phyloP scores from a whole-genome alignment of 2,797 vertebrate genomes.

The Agapornis canus region DNA sequence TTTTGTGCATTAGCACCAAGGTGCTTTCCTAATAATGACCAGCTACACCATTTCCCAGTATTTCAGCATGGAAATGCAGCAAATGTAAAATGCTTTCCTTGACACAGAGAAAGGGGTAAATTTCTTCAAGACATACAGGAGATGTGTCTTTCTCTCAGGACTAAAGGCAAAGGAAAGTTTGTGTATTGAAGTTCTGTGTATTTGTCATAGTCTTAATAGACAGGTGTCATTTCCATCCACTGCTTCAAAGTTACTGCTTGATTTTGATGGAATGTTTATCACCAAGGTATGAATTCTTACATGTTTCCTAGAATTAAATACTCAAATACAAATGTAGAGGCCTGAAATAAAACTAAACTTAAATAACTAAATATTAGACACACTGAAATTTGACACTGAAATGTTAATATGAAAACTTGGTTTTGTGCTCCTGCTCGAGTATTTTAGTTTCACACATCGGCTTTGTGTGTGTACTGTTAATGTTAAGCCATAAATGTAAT shows the following conservation, averaged over 20 bases:
- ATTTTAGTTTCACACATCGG: background rate
- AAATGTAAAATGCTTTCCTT: background rate
- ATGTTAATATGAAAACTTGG: background rate
- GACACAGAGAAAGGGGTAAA: background rate
- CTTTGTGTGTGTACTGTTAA: background rate
- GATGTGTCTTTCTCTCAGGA: background rate
- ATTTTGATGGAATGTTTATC: background rate
- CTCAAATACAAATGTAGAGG: background rate
- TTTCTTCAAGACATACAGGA: background rate
- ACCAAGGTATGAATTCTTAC: background rate
- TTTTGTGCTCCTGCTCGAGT: background rate
- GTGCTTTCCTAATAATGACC: background rate
- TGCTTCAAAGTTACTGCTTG: background rate
- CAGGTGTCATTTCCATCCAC: fast-evolving
- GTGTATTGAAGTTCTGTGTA: background rate
- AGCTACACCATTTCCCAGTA: background rate
- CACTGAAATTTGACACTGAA: background rate
- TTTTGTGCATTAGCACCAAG: fast-evolving
- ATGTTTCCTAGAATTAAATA: background rate
- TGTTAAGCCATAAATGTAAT: background rate
- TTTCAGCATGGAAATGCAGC: background rate
- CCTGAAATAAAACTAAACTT: background rate
- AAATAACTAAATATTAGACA: background rate
- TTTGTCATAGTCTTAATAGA: background rate
- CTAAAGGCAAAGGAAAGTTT: background rate